Base-by-base conservation (phyloP, 2,113 vertebrate species). In the Mugil cephalus region DNA sequence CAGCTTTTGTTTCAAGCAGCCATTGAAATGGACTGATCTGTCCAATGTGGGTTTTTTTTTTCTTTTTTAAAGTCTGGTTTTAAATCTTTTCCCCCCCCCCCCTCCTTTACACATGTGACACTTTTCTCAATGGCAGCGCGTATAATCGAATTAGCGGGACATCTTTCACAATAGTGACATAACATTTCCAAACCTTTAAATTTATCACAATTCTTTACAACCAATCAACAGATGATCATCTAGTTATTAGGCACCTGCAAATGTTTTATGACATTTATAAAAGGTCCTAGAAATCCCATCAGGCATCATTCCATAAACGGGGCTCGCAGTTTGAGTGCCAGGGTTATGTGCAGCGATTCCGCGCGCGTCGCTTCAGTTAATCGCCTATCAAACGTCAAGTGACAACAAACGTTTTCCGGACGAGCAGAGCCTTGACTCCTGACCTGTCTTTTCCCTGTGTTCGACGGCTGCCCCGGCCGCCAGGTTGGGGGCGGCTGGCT, bases 371-470 rank as follows among this genome's bases (percentile, higher is more conserved):
- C 40, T 39, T 82, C 67, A 55, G 67, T 66, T 79, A 78, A 84
- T 80, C 56, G 17, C 39, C 46, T n/a, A 54, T 79, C 51, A 84
- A 42, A 66, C 53, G 24, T 14, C 12, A 61, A 59, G 40, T 6
- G 52, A 77, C 58, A 39, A 17, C 21, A 56, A 77, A 35, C 45
- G 19, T 53, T 75, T n/a, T 71, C 13, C 19, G n/a, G 13, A 9
- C 0, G 5, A 34, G 10, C 8, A 1, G 17, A 46, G 61, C 4
- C 24, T 24, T 0, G 3, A 10, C 4, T 39, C 83, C 85, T 88
- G 52, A 94, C 93, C 93, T 93, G 90, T 91, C 82, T 85, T 86
- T n/a, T 90, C 87, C 88, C 88, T 85, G 83, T 89, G 88, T 85
- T 83, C 79, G 62, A 85, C 88, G 73, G 86, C 86, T 88, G 90